phyloP scores from a whole-genome alignment of 2,113 vertebrate genomes.

The Uria aalge region DNA sequence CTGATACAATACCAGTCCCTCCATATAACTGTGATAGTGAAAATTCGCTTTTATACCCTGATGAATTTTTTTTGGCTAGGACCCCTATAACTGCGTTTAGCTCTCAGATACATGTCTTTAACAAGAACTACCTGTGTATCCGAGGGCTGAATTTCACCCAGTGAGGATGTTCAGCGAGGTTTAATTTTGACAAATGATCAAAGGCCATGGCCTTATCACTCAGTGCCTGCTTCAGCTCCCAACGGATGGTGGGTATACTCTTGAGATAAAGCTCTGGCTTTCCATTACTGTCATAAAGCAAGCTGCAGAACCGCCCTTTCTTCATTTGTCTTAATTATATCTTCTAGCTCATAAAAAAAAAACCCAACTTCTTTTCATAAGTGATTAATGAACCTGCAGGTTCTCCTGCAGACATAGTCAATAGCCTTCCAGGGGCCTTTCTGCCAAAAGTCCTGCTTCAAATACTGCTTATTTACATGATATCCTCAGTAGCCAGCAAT shows the following conservation, averaged over 20 bases:
- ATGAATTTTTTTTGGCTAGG: not conserved
- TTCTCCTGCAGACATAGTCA: constrained; percentile 72
- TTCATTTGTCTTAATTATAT: constrained; percentile 23
- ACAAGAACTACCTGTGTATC: not conserved
- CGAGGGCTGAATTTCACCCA: not conserved
- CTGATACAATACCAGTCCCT: not conserved
- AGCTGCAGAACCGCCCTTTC: not conserved
- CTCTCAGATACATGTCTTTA: not conserved
- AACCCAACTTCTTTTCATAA: not conserved
- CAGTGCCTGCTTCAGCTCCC: not conserved
- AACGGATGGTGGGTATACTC: not conserved
- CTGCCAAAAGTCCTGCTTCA: not conserved
- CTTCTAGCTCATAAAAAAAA: not conserved
- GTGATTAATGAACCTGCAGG: constrained; percentile 76
- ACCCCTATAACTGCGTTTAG: not conserved
- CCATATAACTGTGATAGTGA: not conserved
- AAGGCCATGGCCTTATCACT: not conserved
- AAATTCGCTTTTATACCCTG: not conserved
- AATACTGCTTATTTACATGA: not conserved
- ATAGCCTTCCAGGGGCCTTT: not conserved
- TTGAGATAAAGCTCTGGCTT: not conserved
- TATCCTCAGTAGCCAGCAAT: not conserved
- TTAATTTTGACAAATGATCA: constrained; percentile 20
- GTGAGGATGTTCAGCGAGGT: not conserved
- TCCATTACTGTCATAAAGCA: not conserved